Conservation (phyloP, 37 sponge, comb jelly and placozoan species). For the Halisarca cf. caerulea region DNA sequence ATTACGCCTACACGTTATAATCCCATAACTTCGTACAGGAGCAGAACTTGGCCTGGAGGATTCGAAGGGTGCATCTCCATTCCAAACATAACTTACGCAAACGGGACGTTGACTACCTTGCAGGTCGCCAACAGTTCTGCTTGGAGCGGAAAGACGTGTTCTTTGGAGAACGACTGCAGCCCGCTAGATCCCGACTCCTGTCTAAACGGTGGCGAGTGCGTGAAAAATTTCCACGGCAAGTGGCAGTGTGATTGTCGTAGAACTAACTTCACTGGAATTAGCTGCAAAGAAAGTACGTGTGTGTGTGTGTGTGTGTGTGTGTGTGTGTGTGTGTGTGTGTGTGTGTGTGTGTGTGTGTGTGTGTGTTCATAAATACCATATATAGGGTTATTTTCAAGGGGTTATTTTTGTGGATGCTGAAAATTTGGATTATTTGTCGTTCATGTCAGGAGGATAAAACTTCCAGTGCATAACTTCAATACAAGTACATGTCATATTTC, state of each 20-base stretch:
- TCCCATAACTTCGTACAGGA: neutral
- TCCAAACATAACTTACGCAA: neutral
- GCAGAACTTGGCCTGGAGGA: neutral
- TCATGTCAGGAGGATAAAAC: too few relatives aligned
- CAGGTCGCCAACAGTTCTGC: neutral
- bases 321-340: too few relatives aligned
- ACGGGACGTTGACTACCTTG: neutral
- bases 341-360: neutral
- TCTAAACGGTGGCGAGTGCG: neutral
- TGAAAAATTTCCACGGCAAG: neutral
- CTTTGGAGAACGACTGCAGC: slow-evolving; percentile 18
- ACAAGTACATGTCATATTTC: too few relatives aligned
- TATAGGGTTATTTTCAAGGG: too few relatives aligned
- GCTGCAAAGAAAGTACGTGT: neutral
- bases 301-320: neutral
- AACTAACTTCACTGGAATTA: neutral
- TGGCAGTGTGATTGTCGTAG: slow-evolving; percentile 13
- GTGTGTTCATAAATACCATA: too few relatives aligned
- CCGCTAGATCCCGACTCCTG: neutral
- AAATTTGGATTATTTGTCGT: too few relatives aligned
- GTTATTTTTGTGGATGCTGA: too few relatives aligned
- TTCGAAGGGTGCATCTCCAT: slow-evolving; percentile 4
- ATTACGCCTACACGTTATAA: too few relatives aligned
- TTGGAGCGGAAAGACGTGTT: neutral
- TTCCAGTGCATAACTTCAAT: too few relatives aligned